phyloP scores from a whole-genome alignment of 2,113 vertebrate genomes.

The Forbesichthys papilliferus region DNA sequence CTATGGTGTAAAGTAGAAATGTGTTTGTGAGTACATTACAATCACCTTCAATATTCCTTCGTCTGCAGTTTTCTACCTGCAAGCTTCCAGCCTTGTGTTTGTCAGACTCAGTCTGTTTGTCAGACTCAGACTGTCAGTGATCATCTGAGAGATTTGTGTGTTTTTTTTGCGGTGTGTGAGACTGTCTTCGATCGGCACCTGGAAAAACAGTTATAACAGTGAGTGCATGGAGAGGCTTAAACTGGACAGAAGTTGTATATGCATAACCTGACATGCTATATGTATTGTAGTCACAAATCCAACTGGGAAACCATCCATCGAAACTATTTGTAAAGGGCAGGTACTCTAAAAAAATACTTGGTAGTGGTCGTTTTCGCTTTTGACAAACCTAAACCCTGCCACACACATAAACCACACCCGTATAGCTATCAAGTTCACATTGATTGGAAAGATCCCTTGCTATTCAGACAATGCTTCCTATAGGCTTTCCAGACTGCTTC shows the following conservation, averaged over 20 bases:
- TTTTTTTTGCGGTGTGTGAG: constrained; percentile 54
- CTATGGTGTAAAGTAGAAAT: not conserved
- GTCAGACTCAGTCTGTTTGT: constrained; percentile 19
- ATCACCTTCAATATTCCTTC: constrained; percentile 63
- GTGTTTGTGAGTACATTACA: not conserved
- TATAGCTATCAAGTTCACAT: no score
- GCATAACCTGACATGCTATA: no score
- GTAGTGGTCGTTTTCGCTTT: no score
- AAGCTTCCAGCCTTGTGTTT: constrained; percentile 41
- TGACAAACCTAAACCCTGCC: no score
- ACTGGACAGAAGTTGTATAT: not conserved
- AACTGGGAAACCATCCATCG: no score
- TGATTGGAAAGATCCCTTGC: no score
- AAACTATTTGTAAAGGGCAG: no score
- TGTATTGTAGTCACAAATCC: no score
- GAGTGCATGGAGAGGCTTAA: constrained; percentile 29
- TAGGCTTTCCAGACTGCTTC: no score
- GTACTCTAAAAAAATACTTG: no score
- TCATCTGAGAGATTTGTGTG: constrained; percentile 59
- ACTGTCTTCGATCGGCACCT: constrained; percentile 74
- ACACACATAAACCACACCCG: no score
- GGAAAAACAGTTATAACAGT: constrained; percentile 27
- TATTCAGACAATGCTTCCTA: no score
- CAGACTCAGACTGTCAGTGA: constrained; percentile 33
- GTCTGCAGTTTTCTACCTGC: constrained; percentile 34